Evolutionary conservation across 1,140 invertebrate genomes (phyloP).

Genomic region (Prorops nasuta): DNA sequence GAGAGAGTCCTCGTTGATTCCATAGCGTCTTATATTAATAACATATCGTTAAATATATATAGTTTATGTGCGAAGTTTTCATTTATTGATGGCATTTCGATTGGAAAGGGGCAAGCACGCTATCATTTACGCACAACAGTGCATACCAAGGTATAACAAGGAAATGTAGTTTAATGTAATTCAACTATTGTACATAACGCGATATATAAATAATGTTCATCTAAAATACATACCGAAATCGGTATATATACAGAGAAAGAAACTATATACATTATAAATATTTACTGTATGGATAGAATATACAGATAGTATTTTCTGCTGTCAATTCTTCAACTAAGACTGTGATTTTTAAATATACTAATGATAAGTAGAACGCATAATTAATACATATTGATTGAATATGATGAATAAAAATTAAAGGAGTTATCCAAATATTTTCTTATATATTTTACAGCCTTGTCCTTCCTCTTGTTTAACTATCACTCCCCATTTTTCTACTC

Average conservation of each 20-base stretch:
- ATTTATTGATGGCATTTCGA: slow-evolving; percentile 17
- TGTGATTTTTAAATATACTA: slow-evolving; percentile 56
- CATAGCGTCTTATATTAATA: slow-evolving; percentile 8
- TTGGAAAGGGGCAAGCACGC: slow-evolving; percentile 29
- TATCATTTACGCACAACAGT: slow-evolving; percentile 36
- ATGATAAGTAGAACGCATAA: slow-evolving; percentile 43
- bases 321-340: slow-evolving; percentile 58
- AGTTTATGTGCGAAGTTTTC: background rate
- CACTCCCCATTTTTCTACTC: no score
- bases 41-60: slow-evolving; percentile 3
- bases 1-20: background rate
- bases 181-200: slow-evolving; percentile 32
- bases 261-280: slow-evolving; percentile 40
- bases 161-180: slow-evolving; percentile 25
- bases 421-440: background rate
- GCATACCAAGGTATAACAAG: slow-evolving; percentile 23
- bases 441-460: background rate
- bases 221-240: slow-evolving; percentile 19
- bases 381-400: slow-evolving; percentile 34
- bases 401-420: slow-evolving; percentile 25
- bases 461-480: no score
- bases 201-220: slow-evolving; percentile 25
- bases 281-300: slow-evolving; percentile 47
- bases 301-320: slow-evolving; percentile 57
- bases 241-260: slow-evolving; percentile 33